Conservation (phyloP, 2,797 vertebrate genomes). For the Phyllotis vaccarum region DNA sequence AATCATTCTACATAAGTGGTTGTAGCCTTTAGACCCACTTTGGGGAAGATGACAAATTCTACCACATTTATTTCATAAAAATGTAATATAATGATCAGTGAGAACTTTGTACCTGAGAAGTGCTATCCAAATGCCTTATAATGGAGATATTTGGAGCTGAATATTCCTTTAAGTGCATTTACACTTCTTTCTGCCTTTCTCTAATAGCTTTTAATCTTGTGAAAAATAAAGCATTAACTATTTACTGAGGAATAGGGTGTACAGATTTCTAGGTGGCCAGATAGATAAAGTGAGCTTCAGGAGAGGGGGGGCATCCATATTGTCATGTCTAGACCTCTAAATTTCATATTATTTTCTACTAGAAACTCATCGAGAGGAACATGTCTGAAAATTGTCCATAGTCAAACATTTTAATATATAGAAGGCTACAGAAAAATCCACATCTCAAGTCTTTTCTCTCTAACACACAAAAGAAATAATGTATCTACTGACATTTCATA, state of each 20-base stretch:
- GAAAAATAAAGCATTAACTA: slow-evolving; percentile 12
- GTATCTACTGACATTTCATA: not conserved
- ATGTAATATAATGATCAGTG: not conserved
- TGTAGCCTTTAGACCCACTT: not conserved
- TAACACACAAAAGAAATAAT: not conserved
- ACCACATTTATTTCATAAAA: not conserved
- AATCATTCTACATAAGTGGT: not conserved
- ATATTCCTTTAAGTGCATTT: slow-evolving; percentile 41
- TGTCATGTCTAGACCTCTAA: not conserved
- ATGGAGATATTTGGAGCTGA: not conserved
- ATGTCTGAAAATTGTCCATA: not conserved
- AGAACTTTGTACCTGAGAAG: slow-evolving; percentile 28
- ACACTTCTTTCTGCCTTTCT: not conserved
- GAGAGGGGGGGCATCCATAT: fast-evolving
- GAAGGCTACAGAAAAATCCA: not conserved
- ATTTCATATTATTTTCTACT: not conserved
- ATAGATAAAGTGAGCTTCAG: not conserved
- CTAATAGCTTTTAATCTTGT: not conserved
- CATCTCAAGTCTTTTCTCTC: not conserved
- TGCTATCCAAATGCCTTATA: slow-evolving; percentile 22
- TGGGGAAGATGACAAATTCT: not conserved
- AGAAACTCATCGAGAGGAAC: not conserved
- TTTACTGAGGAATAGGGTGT: not conserved
- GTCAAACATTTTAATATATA: not conserved
- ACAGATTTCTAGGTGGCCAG: not conserved